Evolutionary conservation across 2,113 vertebrate genomes (phyloP).

Genomic region (Prietella phreatophila): DNA sequence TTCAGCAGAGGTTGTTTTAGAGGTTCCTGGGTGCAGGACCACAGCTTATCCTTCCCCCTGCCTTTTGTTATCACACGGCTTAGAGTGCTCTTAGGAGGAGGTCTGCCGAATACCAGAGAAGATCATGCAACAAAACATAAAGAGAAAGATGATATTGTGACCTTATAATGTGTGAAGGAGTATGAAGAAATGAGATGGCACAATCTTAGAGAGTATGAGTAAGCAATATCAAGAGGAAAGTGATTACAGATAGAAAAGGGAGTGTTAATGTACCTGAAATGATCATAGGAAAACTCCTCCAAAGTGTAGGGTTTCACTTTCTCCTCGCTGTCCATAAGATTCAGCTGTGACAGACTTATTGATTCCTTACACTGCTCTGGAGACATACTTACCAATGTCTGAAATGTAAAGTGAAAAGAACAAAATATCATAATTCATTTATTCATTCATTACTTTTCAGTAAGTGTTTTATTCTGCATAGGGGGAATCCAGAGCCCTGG

Average conservation of each 20-base stretch:
- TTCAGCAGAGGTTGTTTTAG: conserved; percentile 91
- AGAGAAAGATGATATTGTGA: background rate
- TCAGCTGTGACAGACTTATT: conserved; percentile 78
- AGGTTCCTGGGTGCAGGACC: conserved; percentile 93
- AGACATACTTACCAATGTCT: conserved; percentile 93
- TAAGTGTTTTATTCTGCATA: background rate
- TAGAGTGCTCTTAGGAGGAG: conserved; percentile 93
- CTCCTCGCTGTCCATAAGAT: conserved; percentile 76
- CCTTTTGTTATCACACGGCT: conserved; percentile 94
- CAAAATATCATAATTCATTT: background rate
- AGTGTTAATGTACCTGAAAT: conserved; percentile 82
- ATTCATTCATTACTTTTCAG: background rate
- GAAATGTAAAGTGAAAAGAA: conserved; percentile 8
- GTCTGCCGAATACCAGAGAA: conserved; percentile 65
- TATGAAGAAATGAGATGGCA: background rate
- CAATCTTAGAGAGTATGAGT: background rate
- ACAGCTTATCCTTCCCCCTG: conserved; percentile 90
- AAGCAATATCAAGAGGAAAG: background rate
- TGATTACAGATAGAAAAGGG: background rate
- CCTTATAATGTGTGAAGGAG: background rate
- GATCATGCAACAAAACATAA: background rate
- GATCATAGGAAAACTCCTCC: conserved; percentile 95
- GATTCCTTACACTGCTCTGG: conserved; percentile 90
- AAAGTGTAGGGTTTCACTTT: conserved; percentile 87
- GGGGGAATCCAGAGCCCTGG: background rate